These are phyloP conservation scores for Aphelinus certus DNA, from an alignment of 1,140 invertebrate species.

Conservation along the genomic window DNA sequence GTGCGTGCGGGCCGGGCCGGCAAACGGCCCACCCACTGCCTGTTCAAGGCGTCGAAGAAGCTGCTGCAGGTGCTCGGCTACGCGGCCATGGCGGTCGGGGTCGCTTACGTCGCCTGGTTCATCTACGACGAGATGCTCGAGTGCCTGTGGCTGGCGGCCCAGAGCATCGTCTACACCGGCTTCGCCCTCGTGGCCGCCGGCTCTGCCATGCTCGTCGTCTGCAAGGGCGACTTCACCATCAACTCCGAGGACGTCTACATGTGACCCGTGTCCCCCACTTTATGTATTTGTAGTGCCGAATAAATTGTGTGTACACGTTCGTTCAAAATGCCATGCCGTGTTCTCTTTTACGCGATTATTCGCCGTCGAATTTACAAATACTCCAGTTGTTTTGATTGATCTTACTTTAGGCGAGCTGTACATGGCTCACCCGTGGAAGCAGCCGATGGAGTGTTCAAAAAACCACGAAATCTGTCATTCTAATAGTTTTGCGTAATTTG, in stretches of 20 bases:
- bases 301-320: too few species aligned
- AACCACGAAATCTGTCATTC: too few species aligned
- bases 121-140: slow-evolving; percentile 18
- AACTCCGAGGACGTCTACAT: not conserved
- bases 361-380: too few species aligned
- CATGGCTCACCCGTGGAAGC: too few species aligned
- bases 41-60: not conserved
- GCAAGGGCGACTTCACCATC: slow-evolving; percentile 26
- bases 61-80: not conserved
- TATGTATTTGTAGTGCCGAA: too few species aligned
- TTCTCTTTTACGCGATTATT: too few species aligned
- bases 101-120: not conserved
- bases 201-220: not conserved
- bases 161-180: not conserved
- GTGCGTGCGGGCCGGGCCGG: not conserved
- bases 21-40: not conserved
- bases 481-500: too few species aligned
- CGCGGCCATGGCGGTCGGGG: not conserved
- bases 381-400: too few species aligned
- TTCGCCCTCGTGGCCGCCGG: not conserved
- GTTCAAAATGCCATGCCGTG: too few species aligned
- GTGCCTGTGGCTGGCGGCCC: slow-evolving; percentile 1
- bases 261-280: too few species aligned
- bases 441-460: too few species aligned
- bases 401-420: too few species aligned